These are phyloP conservation scores for Chamaea fasciata DNA, from an alignment of 2,113 vertebrate species.

Conservation along the genomic window DNA sequence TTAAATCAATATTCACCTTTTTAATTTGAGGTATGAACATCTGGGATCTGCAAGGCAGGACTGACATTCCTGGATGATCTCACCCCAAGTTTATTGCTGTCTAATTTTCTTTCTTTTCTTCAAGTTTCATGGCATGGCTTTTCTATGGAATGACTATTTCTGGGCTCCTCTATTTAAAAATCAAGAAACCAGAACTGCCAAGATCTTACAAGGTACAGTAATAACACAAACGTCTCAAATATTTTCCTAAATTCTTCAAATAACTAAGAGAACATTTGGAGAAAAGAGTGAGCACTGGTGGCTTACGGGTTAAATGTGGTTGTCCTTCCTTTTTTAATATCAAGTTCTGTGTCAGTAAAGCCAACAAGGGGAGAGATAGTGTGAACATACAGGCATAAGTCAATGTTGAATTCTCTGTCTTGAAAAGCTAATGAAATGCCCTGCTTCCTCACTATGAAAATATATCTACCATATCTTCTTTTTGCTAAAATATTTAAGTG, in stretches of 20 bases:
- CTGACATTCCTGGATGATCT: neutral
- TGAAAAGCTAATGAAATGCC: neutral
- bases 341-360: neutral
- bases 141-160: constrained; percentile 81
- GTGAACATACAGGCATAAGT: neutral
- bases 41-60: neutral
- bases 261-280: neutral
- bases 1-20: neutral
- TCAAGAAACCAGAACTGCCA: constrained; percentile 83
- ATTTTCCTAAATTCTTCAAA: neutral
- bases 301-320: neutral
- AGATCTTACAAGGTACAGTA: constrained; percentile 78
- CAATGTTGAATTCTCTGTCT: neutral
- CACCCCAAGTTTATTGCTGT: neutral
- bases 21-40: neutral
- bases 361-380: neutral
- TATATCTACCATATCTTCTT: neutral
- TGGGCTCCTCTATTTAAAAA: constrained; percentile 85
- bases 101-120: neutral
- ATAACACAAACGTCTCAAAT: neutral
- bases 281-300: neutral
- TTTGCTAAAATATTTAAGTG: neutral
- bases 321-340: neutral
- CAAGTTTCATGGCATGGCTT: constrained; percentile 86
- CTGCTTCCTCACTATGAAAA: neutral